phyloP scores from a whole-genome alignment of 1,140 invertebrate genomes.

The Tetragnatha versicolor region DNA sequence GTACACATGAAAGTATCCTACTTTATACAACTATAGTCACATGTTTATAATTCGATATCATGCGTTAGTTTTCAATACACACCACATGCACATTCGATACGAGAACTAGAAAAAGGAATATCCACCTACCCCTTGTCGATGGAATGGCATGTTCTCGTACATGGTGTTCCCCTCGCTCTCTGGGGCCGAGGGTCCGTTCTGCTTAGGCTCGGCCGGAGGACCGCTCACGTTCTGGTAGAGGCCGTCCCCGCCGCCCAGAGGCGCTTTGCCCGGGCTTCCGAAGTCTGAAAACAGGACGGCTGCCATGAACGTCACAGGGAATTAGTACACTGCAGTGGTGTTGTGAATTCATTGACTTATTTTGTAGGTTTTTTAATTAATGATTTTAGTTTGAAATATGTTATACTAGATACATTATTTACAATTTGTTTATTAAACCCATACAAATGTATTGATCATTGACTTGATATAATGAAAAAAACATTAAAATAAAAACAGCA shows the following conservation, averaged over 20 bases:
- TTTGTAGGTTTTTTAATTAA: neutral
- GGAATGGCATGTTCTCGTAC: conserved; percentile 57
- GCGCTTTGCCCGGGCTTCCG: conserved; percentile 33
- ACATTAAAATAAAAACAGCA: too few relatives aligned
- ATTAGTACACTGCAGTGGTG: neutral
- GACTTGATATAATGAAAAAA: too few relatives aligned
- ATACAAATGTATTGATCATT: too few relatives aligned
- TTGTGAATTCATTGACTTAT: neutral
- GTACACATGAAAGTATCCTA: too few relatives aligned
- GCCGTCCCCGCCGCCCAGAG: conserved; percentile 30
- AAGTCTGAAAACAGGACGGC: neutral
- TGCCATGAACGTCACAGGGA: neutral
- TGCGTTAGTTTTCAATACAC: neutral
- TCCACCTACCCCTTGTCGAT: conserved; percentile 45
- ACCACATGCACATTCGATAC: neutral
- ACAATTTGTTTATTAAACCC: too few relatives aligned
- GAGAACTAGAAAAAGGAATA: neutral
- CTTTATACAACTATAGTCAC: too few relatives aligned
- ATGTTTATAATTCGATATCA: too few relatives aligned
- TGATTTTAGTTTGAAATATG: neutral
- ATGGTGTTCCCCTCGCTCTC: conserved; percentile 44
- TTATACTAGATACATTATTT: too few relatives aligned
- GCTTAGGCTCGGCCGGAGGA: conserved; percentile 20
- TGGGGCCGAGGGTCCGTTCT: conserved; percentile 46
- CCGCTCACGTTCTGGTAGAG: conserved; percentile 54